A percentile compares a stretch with the other conserved stretches of the same genome.
These are phyloP conservation scores for Trichosurus vulpecula DNA, from an alignment of 2,797 vertebrate species.

Conservation along the genomic window DNA sequence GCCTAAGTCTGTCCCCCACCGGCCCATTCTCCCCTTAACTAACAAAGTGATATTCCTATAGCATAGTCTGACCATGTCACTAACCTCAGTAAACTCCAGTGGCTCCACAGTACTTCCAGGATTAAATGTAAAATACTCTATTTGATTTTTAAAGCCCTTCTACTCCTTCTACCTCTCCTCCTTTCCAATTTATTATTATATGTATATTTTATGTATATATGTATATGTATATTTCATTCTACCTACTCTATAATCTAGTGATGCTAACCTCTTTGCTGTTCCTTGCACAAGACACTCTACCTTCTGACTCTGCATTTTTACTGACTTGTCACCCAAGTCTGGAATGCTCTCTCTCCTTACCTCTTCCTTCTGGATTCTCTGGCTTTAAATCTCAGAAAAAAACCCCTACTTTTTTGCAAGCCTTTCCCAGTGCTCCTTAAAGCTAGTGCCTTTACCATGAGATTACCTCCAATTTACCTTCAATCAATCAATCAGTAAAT, in stretches of 20 bases:
- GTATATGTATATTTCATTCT: neutral
- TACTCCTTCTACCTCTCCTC: neutral
- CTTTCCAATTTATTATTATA: neutral
- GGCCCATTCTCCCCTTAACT: neutral
- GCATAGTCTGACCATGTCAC: neutral
- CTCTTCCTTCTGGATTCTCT: neutral
- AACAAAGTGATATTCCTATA: neutral
- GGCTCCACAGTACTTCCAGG: neutral
- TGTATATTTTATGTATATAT: too few species aligned
- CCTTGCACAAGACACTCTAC: neutral
- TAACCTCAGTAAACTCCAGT: neutral
- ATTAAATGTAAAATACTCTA: neutral
- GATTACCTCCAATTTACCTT: neutral
- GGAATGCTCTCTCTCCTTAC: neutral
- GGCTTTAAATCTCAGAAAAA: neutral
- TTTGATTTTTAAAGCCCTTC: neutral
- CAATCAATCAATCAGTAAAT: neutral
- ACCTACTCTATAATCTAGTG: neutral
- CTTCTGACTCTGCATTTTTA: neutral
- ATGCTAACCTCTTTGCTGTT: neutral
- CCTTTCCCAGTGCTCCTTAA: neutral
- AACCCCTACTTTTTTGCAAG: neutral
- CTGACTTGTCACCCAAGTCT: neutral
- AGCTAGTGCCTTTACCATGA: neutral
- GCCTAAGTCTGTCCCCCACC: neutral